phyloP scores from a whole-genome alignment of 2,113 vertebrate genomes.

The Ceyx melanurus region DNA sequence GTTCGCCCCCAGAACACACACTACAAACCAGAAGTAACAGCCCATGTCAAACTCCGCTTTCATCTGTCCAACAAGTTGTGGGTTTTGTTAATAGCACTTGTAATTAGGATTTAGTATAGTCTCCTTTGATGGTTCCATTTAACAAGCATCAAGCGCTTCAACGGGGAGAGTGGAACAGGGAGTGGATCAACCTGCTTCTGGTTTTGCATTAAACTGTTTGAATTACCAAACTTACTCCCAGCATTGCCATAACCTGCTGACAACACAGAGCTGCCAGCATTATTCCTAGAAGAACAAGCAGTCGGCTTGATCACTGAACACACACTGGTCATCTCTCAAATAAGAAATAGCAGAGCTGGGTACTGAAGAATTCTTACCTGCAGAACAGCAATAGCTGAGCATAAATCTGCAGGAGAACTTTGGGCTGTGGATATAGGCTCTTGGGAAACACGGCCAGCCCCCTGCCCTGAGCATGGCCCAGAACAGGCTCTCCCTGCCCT shows the following conservation, averaged over 20 bases:
- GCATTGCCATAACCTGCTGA: neutral
- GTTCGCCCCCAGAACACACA: neutral
- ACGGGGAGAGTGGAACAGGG: neutral
- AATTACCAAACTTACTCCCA: neutral
- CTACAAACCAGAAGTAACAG: neutral
- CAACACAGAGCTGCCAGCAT: neutral
- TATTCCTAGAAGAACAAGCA: neutral
- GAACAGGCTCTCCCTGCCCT: rapidly evolving
- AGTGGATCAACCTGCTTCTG: neutral
- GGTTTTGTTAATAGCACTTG: neutral
- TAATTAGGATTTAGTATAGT: neutral
- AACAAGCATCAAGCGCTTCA: neutral
- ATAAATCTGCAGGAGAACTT: neutral
- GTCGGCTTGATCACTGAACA: neutral
- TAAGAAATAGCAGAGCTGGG: neutral
- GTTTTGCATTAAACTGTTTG: neutral
- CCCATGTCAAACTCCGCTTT: neutral
- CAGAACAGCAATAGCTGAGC: neutral
- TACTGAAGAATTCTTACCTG: neutral
- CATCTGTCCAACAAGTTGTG: neutral
- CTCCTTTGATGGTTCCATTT: neutral
- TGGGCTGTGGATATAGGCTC: neutral
- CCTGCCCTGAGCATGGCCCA: too few species aligned
- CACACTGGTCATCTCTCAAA: neutral
- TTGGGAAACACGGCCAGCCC: neutral